Percentiles rank a stretch among this genome's conserved stretches.
These are phyloP conservation scores for Urosaurus nigricauda DNA, from an alignment of 2,797 vertebrate genomes.

Conservation along the genomic window DNA sequence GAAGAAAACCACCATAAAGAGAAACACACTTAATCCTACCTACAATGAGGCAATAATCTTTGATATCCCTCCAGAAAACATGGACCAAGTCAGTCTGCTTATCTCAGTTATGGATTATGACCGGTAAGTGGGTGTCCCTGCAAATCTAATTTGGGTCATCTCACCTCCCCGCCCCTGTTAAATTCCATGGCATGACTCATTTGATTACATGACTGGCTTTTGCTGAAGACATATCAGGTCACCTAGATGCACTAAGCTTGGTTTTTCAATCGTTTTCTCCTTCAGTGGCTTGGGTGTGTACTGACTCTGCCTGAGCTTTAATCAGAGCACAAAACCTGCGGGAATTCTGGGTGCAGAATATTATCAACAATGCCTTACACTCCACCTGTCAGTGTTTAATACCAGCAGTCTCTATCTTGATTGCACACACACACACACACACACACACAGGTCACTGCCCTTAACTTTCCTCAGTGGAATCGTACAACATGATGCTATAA, in stretches of 20 bases:
- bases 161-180: slow-evolving; percentile 17
- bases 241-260: not conserved
- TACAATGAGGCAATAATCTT: slow-evolving; percentile 99
- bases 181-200: accelerated
- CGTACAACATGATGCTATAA: too few species aligned
- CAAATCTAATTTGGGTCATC: not conserved
- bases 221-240: not conserved
- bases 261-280: slow-evolving; percentile 20
- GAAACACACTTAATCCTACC: slow-evolving; percentile 96
- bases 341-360: not conserved
- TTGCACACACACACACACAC: not conserved
- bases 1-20: slow-evolving; percentile 99
- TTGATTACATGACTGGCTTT: not conserved
- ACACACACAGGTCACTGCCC: not conserved
- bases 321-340: not conserved
- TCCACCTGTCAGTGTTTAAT: not conserved
- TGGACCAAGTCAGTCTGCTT: slow-evolving; percentile 98
- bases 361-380: not conserved
- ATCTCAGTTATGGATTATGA: slow-evolving; percentile 99
- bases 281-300: not conserved
- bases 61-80: slow-evolving; percentile 97
- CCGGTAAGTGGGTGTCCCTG: slow-evolving; percentile 81
- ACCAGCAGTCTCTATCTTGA: not conserved
- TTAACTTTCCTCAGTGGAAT: not conserved
- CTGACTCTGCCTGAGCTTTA: not conserved